phyloP scores from a whole-genome alignment of 1,140 invertebrate genomes.

The Drusus annulatus region DNA sequence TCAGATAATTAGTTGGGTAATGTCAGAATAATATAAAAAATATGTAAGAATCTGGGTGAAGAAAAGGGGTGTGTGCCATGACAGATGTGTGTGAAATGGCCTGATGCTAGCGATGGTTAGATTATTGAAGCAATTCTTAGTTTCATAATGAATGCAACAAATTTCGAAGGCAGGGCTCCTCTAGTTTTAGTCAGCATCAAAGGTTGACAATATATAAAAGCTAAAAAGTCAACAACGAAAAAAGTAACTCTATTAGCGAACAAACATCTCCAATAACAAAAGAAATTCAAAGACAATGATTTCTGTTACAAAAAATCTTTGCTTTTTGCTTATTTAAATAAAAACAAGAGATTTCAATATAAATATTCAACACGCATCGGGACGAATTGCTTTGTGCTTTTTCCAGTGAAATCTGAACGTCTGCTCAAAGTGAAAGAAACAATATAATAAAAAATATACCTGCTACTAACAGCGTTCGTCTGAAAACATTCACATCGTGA shows the following conservation, averaged over 20 bases:
- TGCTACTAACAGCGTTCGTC: background rate
- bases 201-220: constrained; percentile 10
- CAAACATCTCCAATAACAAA: constrained; percentile 25
- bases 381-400: constrained; percentile 16
- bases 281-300: constrained; percentile 32
- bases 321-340: constrained; percentile 32
- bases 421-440: constrained; percentile 2
- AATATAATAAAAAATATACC: background rate
- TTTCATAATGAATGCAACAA: too few relatives aligned
- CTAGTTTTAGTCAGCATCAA: background rate
- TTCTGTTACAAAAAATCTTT: constrained; percentile 20
- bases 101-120: too few relatives aligned
- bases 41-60: too few relatives aligned
- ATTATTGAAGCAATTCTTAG: too few relatives aligned
- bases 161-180: too few relatives aligned
- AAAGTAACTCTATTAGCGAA: constrained; percentile 32
- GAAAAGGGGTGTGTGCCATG: too few relatives aligned
- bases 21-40: too few relatives aligned
- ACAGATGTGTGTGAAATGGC: too few relatives aligned
- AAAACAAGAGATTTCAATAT: constrained; percentile 39
- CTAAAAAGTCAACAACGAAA: background rate
- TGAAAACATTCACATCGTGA: too few relatives aligned
- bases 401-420: constrained; percentile 24
- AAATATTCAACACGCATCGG: constrained; percentile 37
- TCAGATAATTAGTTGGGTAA: too few relatives aligned